Percentiles rank a stretch among this genome's conserved stretches.
These are phyloP conservation scores for Rhyacophila evoluta DNA, from an alignment of 2,888 invertebrate species.

Conservation along the genomic window DNA sequence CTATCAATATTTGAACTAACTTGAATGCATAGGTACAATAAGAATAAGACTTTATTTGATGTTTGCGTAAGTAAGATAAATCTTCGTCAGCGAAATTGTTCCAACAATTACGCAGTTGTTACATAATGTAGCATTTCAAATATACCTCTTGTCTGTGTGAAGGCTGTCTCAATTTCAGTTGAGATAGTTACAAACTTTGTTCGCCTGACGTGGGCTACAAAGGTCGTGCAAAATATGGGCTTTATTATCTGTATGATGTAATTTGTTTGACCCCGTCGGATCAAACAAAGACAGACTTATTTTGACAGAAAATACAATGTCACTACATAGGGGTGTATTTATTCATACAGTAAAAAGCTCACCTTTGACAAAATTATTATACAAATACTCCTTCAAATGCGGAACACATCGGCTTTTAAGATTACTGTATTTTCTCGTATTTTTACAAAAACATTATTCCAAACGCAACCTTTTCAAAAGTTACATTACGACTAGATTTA, in stretches of 20 bases:
- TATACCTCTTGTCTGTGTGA: neutral
- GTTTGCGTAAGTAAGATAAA: neutral
- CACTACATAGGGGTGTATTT: too few relatives aligned
- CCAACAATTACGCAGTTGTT: neutral
- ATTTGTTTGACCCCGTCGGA: neutral
- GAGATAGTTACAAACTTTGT: conserved; percentile 1
- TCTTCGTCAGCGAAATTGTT: neutral
- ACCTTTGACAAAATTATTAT: too few relatives aligned
- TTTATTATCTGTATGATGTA: neutral
- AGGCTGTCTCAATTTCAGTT: neutral
- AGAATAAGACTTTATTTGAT: too few relatives aligned
- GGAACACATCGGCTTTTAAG: too few relatives aligned
- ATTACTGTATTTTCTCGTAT: too few relatives aligned
- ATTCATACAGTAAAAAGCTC: neutral
- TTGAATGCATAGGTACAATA: too few relatives aligned
- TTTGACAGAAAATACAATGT: neutral
- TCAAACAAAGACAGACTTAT: conserved; percentile 1
- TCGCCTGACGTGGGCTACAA: neutral
- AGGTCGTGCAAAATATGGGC: neutral
- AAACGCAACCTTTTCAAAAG: too few relatives aligned
- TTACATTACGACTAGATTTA: too few relatives aligned
- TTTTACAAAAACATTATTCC: too few relatives aligned
- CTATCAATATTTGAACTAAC: too few relatives aligned
- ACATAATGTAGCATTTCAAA: neutral
- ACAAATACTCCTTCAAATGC: too few relatives aligned